Conservation (phyloP, 2,888 invertebrate species). For the Tetragonisca angustula region DNA sequence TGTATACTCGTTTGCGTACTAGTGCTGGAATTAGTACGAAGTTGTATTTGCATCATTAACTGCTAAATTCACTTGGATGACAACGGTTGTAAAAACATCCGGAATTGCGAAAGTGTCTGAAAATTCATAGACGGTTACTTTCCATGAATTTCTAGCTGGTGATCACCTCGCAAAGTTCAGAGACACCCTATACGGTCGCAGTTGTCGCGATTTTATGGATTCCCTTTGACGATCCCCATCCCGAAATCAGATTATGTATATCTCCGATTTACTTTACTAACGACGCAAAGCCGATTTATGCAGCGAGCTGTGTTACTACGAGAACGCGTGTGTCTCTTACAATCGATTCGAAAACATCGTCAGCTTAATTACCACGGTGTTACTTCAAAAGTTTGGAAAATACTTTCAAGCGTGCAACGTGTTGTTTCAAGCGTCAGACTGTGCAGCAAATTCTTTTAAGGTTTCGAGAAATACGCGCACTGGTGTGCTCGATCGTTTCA, state of each 20-base stretch:
- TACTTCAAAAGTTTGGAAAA: slow-evolving; percentile 24
- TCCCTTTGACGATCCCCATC: slow-evolving; percentile 59
- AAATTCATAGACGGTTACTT: neutral
- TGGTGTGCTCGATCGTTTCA: neutral
- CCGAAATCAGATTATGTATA: slow-evolving; percentile 61
- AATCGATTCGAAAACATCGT: slow-evolving; percentile 35
- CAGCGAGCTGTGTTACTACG: slow-evolving; percentile 34
- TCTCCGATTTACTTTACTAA: slow-evolving; percentile 58
- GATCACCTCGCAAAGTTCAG: neutral
- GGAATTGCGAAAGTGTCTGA: neutral
- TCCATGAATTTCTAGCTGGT: neutral
- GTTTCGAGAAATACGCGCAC: slow-evolving; percentile 4
- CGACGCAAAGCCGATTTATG: slow-evolving; percentile 60
- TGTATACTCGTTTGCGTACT: too few relatives aligned
- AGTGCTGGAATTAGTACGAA: too few relatives aligned
- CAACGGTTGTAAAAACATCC: neutral
- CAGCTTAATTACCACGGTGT: slow-evolving; percentile 36
- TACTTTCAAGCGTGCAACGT: slow-evolving; percentile 12
- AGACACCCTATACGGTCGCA: slow-evolving; percentile 33
- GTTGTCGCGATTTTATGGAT: slow-evolving; percentile 64
- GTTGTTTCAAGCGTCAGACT: neutral
- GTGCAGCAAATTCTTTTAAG: slow-evolving; percentile 37
- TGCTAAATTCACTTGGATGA: neutral
- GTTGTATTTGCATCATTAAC: too few relatives aligned
- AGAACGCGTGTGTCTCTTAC: slow-evolving; percentile 27